These are phyloP conservation scores for Apomyelois bistriatella DNA, from an alignment of 2,888 invertebrate genomes.

Conservation along the genomic window DNA sequence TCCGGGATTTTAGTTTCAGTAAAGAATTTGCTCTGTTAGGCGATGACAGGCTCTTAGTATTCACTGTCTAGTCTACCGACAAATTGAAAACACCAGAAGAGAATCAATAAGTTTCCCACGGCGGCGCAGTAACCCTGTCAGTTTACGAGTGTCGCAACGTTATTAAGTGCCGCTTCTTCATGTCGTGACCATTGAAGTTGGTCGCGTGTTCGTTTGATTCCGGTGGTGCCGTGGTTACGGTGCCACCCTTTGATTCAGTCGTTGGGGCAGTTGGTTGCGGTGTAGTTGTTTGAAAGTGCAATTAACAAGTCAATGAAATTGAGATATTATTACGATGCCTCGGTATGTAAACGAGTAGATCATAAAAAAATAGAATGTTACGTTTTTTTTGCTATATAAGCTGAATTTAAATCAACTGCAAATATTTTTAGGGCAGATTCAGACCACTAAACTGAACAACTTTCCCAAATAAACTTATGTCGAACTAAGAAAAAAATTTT, in stretches of 20 bases:
- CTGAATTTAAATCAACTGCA: too few relatives aligned
- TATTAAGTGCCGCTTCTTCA: constrained; percentile 23
- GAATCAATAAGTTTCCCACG: constrained; percentile 68
- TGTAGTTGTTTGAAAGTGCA: constrained; percentile 17
- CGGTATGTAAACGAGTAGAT: constrained; percentile 54
- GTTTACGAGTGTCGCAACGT: constrained; percentile 35
- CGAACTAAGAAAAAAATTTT: too few relatives aligned
- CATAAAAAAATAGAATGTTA: background rate
- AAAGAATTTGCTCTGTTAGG: background rate
- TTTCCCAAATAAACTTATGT: too few relatives aligned
- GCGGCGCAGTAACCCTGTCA: constrained; percentile 60
- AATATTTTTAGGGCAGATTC: too few relatives aligned
- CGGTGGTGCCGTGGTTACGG: constrained; percentile 53
- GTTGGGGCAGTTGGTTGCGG: constrained; percentile 30
- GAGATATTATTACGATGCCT: constrained; percentile 68
- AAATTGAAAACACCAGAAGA: constrained; percentile 48
- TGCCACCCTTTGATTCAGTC: constrained; percentile 47
- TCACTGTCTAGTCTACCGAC: constrained; percentile 36
- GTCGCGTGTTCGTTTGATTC: constrained; percentile 48
- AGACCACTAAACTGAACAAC: too few relatives aligned
- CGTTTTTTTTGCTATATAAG: too few relatives aligned
- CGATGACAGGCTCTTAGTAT: background rate
- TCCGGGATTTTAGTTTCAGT: background rate
- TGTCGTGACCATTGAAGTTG: constrained; percentile 38
- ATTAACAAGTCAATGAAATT: constrained; percentile 58